Base-by-base conservation (phyloP, 2,888 invertebrate species). In the Octonoba sinensis region DNA sequence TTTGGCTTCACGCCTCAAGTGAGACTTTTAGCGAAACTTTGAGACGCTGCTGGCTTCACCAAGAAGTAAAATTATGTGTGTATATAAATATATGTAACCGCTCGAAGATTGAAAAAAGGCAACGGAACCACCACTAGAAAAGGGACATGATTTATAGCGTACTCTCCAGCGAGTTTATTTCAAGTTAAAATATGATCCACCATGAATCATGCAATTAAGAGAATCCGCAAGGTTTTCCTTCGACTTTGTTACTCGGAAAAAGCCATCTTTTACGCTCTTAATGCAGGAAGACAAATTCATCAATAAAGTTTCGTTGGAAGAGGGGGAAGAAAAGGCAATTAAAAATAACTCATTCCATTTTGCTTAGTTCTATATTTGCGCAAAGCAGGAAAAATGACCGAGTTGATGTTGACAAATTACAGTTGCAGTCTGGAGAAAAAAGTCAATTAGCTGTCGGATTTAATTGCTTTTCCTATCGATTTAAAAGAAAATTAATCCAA, bases 401-500 rank as follows among this genome's bases (percentile, higher is more conserved):
- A n/a, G 24, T 47, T 79, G 79, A 79, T 79, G 79, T 79, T 79
- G 79, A 79, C 73, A 79, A 79, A 79, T 79, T 73, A 54, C 79
- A 36, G 56, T 65, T 36, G 36, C 66, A 24, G 56, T 22, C 15
- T 12, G 56, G 24, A 60, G 66, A 72, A 79, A 79, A 79, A 79
- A 79, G 79, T 79, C 79, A 79, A 79, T 79, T 79, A 79, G 79
- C 79, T 67, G 71, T 79, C 79, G 79, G 79, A 69, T 79, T 79
- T 79, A 79, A 79, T 79, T 79, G 79, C 79, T 79, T 79, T 79
- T 79, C 65, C 59, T 73, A 79, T 79, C 79, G 79, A 79, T 79
- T 79, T 79, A 79, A 79, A 79, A 79, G 79, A 79, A 79, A 79
- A 79, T 79, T 79, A 79, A 79, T 79, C 79, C 73, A 66, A 79